A percentile compares a stretch with the other conserved stretches of the same genome.
phyloP scores from a whole-genome alignment of 2,888 invertebrate species.

The Tipula vernalis region DNA sequence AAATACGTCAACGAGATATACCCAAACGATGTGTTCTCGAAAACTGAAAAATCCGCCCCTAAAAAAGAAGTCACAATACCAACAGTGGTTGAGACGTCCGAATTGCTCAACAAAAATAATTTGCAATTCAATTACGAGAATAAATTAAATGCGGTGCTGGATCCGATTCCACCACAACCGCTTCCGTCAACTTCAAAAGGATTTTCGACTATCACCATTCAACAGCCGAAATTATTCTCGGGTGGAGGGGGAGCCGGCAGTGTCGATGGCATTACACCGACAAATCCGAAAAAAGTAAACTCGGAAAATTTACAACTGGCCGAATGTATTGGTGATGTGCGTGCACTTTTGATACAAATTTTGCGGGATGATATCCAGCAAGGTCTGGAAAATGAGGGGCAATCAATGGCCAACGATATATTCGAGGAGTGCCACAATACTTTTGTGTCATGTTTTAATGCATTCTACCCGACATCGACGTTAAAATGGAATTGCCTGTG shows the following conservation, averaged over 20 bases:
- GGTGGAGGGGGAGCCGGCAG: constrained; percentile 13
- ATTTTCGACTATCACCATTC: not conserved
- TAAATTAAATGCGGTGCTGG: not conserved
- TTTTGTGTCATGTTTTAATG: constrained; percentile 85
- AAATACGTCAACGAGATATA: constrained; percentile 87
- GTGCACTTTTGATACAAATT: constrained; percentile 68
- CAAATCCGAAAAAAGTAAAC: constrained; percentile 26
- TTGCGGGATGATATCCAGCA: constrained; percentile 56
- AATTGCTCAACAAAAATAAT: not conserved
- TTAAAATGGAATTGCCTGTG: constrained; percentile 89
- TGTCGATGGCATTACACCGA: constrained; percentile 19
- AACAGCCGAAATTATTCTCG: constrained; percentile 18
- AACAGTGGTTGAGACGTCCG: not conserved
- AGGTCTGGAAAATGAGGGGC: constrained; percentile 31
- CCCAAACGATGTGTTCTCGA: constrained; percentile 46
- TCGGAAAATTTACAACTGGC: constrained; percentile 63
- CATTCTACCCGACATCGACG: constrained; percentile 87
- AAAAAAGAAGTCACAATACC: not conserved
- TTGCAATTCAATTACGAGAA: not conserved
- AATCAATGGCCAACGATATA: constrained; percentile 54
- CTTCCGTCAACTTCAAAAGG: constrained; percentile 13
- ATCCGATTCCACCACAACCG: constrained; percentile 8
- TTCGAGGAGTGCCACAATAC: constrained; percentile 83
- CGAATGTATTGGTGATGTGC: constrained; percentile 74
- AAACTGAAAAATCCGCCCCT: not conserved